Conservation (phyloP, 2,797 vertebrate species). For the Pseudochaenichthys georgianus region DNA sequence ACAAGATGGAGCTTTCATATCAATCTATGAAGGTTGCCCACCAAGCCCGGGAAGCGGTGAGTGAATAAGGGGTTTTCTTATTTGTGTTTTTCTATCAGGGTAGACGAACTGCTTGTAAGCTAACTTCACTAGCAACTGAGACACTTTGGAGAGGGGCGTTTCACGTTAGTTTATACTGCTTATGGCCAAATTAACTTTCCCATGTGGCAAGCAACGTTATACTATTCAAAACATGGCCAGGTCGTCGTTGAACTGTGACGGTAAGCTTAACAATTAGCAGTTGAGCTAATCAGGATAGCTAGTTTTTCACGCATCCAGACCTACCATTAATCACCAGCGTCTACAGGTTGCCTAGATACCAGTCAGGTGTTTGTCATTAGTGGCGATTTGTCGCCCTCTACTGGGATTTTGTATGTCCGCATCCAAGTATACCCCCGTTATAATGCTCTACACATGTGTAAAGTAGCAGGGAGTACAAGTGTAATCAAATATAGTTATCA, state of each 20-base stretch:
- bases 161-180: background rate
- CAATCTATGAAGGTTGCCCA: constrained; percentile 86
- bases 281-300: constrained; percentile 24
- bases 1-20: constrained; percentile 89
- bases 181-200: background rate
- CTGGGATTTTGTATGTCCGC: background rate
- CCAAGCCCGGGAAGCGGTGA: constrained; percentile 91
- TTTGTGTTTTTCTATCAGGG: background rate
- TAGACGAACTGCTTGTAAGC: background rate
- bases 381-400: constrained; percentile 65
- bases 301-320: background rate
- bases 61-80: constrained; percentile 32
- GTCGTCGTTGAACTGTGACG: background rate
- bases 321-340: constrained; percentile 32
- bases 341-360: constrained; percentile 67
- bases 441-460: too few species aligned
- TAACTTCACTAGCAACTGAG: background rate
- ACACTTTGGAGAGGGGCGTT: background rate
- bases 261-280: background rate
- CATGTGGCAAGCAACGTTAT: background rate
- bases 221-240: accelerated
- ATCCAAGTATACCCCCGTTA: too few species aligned
- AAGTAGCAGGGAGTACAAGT: too few species aligned
- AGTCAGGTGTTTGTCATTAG: background rate
- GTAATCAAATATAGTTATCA: too few species aligned